Conservation (phyloP, 2,113 vertebrate genomes). For the Mobula birostris region DNA sequence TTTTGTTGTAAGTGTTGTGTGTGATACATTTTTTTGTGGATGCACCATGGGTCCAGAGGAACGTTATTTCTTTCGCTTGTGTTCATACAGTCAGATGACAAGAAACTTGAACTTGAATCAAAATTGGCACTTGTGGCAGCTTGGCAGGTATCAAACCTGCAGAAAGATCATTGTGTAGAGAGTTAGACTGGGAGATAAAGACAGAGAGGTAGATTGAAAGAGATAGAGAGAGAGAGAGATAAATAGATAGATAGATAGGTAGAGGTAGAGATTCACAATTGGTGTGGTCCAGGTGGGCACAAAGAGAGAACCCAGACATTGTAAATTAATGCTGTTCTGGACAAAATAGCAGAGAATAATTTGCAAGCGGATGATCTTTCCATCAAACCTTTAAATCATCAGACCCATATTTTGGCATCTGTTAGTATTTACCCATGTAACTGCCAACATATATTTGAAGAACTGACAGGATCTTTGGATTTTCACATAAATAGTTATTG, state of each 20-base stretch:
- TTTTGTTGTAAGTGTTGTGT: no score
- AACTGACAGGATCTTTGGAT: not conserved
- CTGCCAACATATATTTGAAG: no score
- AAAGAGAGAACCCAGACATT: not conserved
- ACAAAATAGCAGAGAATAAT: not conserved
- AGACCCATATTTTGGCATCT: no score
- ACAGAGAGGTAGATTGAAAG: not conserved
- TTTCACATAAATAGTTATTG: not conserved
- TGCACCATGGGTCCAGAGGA: no score
- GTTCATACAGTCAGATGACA: no score
- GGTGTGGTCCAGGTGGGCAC: no score
- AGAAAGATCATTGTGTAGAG: not conserved
- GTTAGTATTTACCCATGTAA: no score
- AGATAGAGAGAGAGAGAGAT: not conserved
- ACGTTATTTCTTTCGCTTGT: no score
- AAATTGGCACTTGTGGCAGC: not conserved
- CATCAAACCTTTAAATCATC: not conserved
- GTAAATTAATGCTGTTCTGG: not conserved
- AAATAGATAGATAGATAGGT: not conserved
- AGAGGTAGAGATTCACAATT: no score
- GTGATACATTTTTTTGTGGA: no score
- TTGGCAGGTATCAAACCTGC: not conserved
- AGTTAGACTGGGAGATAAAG: not conserved
- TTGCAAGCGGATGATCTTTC: not conserved
- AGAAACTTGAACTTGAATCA: not conserved